phyloP scores from a whole-genome alignment of 2,113 vertebrate species.

The Daphoenositta chrysoptera region DNA sequence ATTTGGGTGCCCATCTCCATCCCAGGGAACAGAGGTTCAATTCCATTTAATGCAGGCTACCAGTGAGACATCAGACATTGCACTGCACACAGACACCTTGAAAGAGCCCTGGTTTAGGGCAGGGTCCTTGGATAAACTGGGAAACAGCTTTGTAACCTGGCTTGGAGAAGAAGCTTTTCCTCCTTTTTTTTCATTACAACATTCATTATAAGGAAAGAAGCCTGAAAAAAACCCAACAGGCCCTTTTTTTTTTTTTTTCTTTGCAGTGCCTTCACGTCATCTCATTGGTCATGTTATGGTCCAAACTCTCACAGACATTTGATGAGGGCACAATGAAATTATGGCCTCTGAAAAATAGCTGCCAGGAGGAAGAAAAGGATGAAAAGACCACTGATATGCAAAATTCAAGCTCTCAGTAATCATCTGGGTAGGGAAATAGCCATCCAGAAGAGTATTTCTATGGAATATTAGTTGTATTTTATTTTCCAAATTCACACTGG shows the following conservation, averaged over 20 bases:
- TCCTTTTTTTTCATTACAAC: not conserved
- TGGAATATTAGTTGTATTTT: not conserved
- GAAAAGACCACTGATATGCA: not conserved
- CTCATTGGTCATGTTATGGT: too few species aligned
- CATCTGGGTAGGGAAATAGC: not conserved
- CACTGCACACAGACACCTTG: not conserved
- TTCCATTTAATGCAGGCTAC: not conserved
- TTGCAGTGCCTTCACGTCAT: not conserved
- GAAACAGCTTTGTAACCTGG: not conserved
- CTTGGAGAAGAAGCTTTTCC: not conserved
- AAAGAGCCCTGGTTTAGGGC: not conserved
- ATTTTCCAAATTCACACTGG: not conserved
- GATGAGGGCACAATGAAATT: not conserved
- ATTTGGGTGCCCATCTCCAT: not conserved
- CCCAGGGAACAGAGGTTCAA: not conserved
- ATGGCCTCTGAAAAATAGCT: not conserved
- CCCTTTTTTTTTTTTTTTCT: not conserved
- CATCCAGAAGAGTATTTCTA: not conserved
- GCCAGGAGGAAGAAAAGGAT: not conserved
- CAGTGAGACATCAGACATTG: not conserved
- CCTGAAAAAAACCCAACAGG: too few species aligned
- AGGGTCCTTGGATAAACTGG: fast-evolving
- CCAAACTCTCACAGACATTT: not conserved
- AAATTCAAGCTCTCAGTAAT: not conserved
- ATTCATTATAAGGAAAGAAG: not conserved